Evolutionary conservation across 2,113 vertebrate species (phyloP).

Genomic region (Galemys pyrenaicus): DNA sequence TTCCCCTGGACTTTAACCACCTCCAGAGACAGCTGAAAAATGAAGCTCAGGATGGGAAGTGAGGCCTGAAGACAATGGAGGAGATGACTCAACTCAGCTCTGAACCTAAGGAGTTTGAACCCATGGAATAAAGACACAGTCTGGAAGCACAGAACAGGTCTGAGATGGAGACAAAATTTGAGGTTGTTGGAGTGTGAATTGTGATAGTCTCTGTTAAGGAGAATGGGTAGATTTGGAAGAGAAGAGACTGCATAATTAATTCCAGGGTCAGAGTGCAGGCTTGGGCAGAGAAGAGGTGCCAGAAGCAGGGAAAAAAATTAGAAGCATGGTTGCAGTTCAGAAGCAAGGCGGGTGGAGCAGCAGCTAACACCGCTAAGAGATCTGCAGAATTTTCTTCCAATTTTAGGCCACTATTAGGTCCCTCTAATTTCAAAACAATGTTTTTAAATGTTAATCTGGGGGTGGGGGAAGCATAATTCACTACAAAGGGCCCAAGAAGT

Average conservation of each 20-base stretch:
- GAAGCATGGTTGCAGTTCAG: background rate
- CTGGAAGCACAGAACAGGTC: background rate
- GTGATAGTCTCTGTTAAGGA: background rate
- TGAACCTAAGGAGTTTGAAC: no score
- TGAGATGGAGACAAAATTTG: background rate
- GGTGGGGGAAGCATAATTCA: no score
- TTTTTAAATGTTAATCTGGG: background rate
- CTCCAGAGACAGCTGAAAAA: background rate
- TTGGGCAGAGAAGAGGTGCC: background rate
- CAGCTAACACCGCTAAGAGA: no score
- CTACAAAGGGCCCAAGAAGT: background rate
- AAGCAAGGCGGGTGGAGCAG: fast-evolving
- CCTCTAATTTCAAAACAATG: background rate
- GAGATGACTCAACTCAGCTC: background rate
- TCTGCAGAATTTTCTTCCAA: background rate
- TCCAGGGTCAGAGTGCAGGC: background rate
- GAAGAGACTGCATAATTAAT: background rate
- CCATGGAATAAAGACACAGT: background rate
- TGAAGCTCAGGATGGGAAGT: background rate
- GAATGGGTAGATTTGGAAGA: background rate
- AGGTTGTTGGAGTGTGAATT: fast-evolving
- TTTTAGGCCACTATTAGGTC: background rate
- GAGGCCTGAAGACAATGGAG: background rate
- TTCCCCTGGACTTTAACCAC: background rate
- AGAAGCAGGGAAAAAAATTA: fast-evolving